A percentile compares a stretch with the other conserved stretches of the same genome.
Evolutionary conservation across 2,113 vertebrate genomes (phyloP).

Genomic region (Chloropsis hardwickii): DNA sequence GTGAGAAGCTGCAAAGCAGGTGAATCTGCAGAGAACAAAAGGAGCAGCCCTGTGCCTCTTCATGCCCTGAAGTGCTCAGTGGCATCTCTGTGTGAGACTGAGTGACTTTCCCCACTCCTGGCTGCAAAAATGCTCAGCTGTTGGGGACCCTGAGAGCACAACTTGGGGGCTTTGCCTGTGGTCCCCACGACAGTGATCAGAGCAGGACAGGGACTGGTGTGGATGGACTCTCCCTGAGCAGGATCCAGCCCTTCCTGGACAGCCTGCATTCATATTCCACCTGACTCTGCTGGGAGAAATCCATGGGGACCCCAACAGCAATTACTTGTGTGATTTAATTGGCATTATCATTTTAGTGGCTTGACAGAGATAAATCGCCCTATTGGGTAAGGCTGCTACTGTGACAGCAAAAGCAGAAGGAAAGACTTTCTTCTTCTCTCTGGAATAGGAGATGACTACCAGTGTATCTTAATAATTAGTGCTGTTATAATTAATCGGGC

Average conservation of each 20-base stretch:
- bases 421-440: constrained; percentile 34
- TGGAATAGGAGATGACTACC: constrained; percentile 59
- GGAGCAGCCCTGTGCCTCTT: background rate
- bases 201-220: background rate
- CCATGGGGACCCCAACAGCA: constrained; percentile 79
- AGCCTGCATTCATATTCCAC: constrained; percentile 79
- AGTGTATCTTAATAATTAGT: constrained; percentile 74
- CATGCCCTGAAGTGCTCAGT: background rate
- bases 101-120: background rate
- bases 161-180: background rate
- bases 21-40: background rate
- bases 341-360: constrained; percentile 91
- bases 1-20: background rate
- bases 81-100: background rate
- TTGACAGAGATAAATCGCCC: constrained; percentile 91
- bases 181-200: rapidly evolving
- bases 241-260: background rate
- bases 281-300: constrained; percentile 76
- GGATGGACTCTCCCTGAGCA: background rate
- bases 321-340: constrained; percentile 93
- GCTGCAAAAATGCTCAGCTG: background rate
- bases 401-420: constrained; percentile 59
- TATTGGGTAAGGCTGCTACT: constrained; percentile 60
- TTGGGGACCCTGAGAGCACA: background rate
- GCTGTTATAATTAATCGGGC: constrained; percentile 71